Conservation (phyloP, 92 coral and sea anemone species). For the Parazoanthus darwini region DNA sequence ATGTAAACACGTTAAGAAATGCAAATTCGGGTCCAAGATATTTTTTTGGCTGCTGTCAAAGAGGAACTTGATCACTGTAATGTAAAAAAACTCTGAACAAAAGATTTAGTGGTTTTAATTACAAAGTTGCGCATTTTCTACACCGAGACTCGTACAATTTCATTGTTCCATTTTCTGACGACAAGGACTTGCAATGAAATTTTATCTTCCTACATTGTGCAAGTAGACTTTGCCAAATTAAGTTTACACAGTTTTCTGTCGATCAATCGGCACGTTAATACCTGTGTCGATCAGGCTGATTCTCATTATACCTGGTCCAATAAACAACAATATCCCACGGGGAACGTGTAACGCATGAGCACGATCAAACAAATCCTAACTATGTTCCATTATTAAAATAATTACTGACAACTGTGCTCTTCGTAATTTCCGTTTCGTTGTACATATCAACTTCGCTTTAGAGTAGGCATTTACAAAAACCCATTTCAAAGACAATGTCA, state of each 20-base stretch:
- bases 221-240: conserved; percentile 23
- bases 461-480: background rate
- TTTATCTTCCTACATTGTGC: background rate
- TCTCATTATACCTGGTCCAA: conserved; percentile 9
- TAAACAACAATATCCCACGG: conserved; percentile 12
- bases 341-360: background rate
- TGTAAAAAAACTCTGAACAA: no score
- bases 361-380: background rate
- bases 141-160: background rate
- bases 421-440: background rate
- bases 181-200: background rate
- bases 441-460: background rate
- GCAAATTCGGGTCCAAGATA: background rate
- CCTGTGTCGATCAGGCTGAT: background rate
- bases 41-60: no score
- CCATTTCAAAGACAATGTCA: background rate
- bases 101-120: background rate
- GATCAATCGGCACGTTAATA: conserved; percentile 7
- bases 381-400: background rate
- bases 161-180: background rate
- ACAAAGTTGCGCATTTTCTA: background rate
- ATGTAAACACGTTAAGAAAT: background rate
- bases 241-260: conserved; percentile 7
- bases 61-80: background rate
- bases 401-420: conserved; percentile 1